A percentile compares a stretch with the other conserved stretches of the same genome.
These are phyloP conservation scores for Amblyteles armatorius DNA, from an alignment of 2,888 invertebrate species.

Conservation along the genomic window DNA sequence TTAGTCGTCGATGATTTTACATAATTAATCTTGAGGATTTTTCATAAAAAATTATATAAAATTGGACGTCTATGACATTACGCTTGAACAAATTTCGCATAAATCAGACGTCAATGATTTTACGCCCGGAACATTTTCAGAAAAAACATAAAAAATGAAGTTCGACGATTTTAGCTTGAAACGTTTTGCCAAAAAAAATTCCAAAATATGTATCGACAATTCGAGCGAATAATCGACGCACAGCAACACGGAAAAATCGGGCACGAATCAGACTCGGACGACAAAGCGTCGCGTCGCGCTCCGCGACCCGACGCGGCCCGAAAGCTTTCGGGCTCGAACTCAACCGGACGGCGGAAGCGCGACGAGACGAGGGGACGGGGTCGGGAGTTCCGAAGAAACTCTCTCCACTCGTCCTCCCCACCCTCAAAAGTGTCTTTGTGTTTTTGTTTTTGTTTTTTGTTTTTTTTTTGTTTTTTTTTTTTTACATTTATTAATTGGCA, in stretches of 20 bases:
- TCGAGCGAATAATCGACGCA: background rate
- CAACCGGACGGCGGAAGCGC: slow-evolving; percentile 16
- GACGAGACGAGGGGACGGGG: slow-evolving; percentile 45
- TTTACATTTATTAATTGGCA: slow-evolving; percentile 63
- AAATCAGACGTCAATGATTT: too few species aligned
- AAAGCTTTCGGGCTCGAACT: background rate
- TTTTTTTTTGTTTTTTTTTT: slow-evolving; percentile 66
- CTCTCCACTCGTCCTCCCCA: slow-evolving; percentile 51
- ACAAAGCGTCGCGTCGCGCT: slow-evolving; percentile 44
- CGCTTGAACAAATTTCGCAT: too few species aligned
- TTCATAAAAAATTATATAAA: too few species aligned
- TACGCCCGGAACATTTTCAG: too few species aligned
- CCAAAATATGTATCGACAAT: background rate
- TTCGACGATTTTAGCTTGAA: background rate
- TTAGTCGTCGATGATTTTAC: too few species aligned
- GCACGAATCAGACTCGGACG: slow-evolving; percentile 53
- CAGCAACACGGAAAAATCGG: background rate
- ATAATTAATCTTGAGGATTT: too few species aligned
- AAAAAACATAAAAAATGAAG: too few species aligned
- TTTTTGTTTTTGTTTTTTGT: slow-evolving; percentile 71
- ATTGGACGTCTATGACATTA: too few species aligned
- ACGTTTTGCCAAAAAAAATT: background rate
- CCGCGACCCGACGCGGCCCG: slow-evolving; percentile 9
- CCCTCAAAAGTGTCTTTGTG: slow-evolving; percentile 73
- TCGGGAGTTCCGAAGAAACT: slow-evolving; percentile 42